Evolutionary conservation across 2,113 vertebrate species (phyloP).

Genomic region (Hyla sarda): DNA sequence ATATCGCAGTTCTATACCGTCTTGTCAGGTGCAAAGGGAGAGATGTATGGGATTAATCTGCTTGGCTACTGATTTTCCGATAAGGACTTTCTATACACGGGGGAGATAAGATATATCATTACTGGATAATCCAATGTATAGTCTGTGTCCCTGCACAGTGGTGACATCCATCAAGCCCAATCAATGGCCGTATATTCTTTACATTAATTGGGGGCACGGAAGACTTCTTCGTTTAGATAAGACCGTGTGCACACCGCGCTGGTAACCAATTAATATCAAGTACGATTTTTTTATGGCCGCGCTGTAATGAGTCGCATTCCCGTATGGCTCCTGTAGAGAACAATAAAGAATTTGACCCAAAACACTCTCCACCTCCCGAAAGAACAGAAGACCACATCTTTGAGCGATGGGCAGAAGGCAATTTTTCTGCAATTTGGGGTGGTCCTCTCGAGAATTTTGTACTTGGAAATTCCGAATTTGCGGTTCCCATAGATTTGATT

Average conservation of each 20-base stretch:
- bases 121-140: neutral
- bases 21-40: neutral
- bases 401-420: neutral
- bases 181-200: conserved; percentile 20
- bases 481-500: too few relatives aligned
- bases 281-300: neutral
- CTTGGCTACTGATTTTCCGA: neutral
- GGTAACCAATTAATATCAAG: conserved; percentile 14
- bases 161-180: neutral
- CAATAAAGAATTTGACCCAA: neutral
- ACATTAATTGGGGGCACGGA: neutral
- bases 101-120: conserved; percentile 19
- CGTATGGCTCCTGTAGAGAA: neutral
- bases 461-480: too few relatives aligned
- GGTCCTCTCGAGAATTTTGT: neutral
- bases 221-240: conserved; percentile 11
- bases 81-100: conserved; percentile 1
- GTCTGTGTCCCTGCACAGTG: neutral
- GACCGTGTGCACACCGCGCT: neutral
- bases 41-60: conserved; percentile 38
- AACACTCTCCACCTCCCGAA: neutral
- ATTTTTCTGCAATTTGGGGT: neutral
- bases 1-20: neutral
- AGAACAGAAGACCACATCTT: neutral
- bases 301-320: neutral